These are phyloP conservation scores for Hemicentrotus pulcherrimus DNA, from an alignment of 35 echinoderm and acorn worm genomes.

Conservation along the genomic window DNA sequence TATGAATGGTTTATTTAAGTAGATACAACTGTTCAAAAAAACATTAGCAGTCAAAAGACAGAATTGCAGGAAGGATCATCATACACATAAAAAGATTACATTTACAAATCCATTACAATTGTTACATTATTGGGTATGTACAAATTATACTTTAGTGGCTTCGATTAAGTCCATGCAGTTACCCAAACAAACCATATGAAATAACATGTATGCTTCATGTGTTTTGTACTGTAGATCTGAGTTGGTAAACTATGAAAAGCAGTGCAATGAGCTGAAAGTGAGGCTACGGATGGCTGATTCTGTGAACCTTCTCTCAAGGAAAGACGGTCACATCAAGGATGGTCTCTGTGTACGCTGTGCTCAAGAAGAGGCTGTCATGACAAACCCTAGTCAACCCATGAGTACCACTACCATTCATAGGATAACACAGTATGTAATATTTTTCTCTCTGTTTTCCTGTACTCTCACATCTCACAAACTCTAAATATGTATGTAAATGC, in stretches of 20 bases:
- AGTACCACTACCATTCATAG: conserved; percentile 63
- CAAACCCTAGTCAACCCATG: conserved; percentile 31
- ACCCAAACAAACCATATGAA: neutral
- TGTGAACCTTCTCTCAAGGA: conserved; percentile 59
- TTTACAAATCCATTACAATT: no score
- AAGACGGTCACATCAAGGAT: conserved; percentile 47
- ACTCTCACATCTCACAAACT: neutral
- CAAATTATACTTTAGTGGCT: no score
- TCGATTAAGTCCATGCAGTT: no score
- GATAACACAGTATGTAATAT: conserved; percentile 69
- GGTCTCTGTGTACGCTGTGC: conserved; percentile 93
- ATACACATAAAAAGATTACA: no score
- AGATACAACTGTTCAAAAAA: no score
- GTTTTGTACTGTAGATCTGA: conserved; percentile 61
- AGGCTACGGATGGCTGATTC: conserved; percentile 82
- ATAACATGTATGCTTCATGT: neutral
- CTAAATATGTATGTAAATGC: neutral
- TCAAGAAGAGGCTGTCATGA: conserved; percentile 79
- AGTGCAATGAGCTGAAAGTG: conserved; percentile 66
- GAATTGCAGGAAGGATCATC: no score
- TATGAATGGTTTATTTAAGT: no score
- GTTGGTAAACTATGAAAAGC: conserved; percentile 76
- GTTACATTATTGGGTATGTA: no score
- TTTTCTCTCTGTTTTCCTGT: neutral
- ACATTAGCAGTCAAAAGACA: no score